These are phyloP conservation scores for Apus apus DNA, from an alignment of 2,113 vertebrate genomes.

Conservation along the genomic window DNA sequence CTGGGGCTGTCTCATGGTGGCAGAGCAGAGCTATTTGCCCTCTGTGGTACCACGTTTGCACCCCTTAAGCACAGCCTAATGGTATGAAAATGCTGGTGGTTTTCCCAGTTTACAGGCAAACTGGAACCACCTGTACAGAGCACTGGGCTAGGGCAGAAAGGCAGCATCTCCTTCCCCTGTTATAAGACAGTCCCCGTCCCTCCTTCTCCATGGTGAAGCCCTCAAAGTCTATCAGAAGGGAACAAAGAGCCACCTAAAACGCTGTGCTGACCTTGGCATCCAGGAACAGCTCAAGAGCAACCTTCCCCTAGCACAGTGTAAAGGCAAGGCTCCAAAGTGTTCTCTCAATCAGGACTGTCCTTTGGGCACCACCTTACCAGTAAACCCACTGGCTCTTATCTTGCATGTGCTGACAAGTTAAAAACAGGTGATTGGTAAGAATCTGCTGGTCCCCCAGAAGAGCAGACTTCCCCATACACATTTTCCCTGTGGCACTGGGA, in stretches of 20 bases:
- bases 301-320: not conserved
- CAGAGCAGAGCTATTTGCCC: not conserved
- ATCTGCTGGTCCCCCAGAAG: not conserved
- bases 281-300: not conserved
- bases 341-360: not conserved
- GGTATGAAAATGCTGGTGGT: not conserved
- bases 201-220: not conserved
- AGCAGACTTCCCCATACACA: not conserved
- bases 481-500: not conserved
- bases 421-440: not conserved
- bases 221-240: not conserved
- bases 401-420: not conserved
- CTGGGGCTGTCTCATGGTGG: not conserved
- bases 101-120: not conserved
- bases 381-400: not conserved
- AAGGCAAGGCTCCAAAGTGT: not conserved
- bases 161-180: not conserved
- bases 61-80: not conserved
- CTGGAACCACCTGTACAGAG: not conserved
- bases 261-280: not conserved
- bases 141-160: not conserved
- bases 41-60: rapidly evolving
- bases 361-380: not conserved
- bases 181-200: not conserved
- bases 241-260: not conserved